Evolutionary conservation across 2,797 vertebrate genomes (phyloP).

Genomic region (Hozukius guyotensis): DNA sequence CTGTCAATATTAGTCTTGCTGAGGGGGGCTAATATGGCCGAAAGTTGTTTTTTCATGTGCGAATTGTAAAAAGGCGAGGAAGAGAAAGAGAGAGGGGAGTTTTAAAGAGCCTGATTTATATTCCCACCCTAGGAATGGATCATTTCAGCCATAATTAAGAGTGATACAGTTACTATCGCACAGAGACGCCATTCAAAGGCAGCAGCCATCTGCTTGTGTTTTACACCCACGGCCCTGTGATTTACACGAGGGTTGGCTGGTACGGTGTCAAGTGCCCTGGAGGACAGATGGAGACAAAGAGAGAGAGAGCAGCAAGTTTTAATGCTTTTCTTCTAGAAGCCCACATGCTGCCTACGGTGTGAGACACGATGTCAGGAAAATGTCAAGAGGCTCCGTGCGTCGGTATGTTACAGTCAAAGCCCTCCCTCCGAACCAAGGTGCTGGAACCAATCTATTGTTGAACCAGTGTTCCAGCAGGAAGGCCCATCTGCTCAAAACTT

Average conservation of each 20-base stretch:
- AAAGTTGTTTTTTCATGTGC: slow-evolving; percentile 80
- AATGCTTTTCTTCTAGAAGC: slow-evolving; percentile 14
- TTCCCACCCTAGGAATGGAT: slow-evolving; percentile 70
- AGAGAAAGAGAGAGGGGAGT: slow-evolving; percentile 24
- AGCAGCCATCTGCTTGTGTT: slow-evolving; percentile 80
- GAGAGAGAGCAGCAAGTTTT: slow-evolving; percentile 23
- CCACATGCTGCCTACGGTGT: slow-evolving; percentile 13
- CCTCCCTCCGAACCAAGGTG: slow-evolving; percentile 1
- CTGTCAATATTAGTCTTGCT: slow-evolving; percentile 78
- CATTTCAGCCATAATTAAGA: slow-evolving; percentile 81
- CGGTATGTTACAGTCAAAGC: slow-evolving; percentile 11
- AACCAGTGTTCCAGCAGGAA: slow-evolving; percentile 1
- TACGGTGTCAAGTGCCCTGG: slow-evolving; percentile 51
- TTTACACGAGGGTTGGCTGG: slow-evolving; percentile 58
- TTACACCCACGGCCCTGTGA: slow-evolving; percentile 62
- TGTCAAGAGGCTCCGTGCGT: background rate
- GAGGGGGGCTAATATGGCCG: slow-evolving; percentile 62
- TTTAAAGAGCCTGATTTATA: slow-evolving; percentile 76
- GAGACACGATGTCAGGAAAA: slow-evolving; percentile 26
- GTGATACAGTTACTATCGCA: slow-evolving; percentile 80
- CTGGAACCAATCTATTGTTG: slow-evolving; percentile 39
- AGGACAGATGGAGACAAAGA: slow-evolving; percentile 49
- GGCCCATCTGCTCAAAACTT: slow-evolving; percentile 1
- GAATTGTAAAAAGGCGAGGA: slow-evolving; percentile 62
- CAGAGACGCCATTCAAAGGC: slow-evolving; percentile 79